These are phyloP conservation scores for Protaetia brevitarsis DNA, from an alignment of 1,140 invertebrate species.

Conservation along the genomic window DNA sequence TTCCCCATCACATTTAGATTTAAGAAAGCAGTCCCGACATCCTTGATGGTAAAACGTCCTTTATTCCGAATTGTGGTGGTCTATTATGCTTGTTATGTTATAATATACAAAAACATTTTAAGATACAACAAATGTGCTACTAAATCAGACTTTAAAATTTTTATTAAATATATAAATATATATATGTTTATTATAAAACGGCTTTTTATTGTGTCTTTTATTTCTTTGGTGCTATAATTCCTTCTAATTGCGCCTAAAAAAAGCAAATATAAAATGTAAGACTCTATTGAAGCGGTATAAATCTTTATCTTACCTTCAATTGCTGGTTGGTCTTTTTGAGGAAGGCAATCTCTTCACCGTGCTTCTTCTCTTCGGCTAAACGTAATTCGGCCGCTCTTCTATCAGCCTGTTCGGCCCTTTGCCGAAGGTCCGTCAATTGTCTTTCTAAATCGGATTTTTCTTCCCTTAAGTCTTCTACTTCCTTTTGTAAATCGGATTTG, in stretches of 20 bases:
- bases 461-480: slow-evolving; percentile 55
- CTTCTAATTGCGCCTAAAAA: slow-evolving; percentile 83
- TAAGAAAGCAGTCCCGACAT: background rate
- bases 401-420: slow-evolving; percentile 82
- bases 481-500: slow-evolving; percentile 66
- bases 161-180: slow-evolving; percentile 18
- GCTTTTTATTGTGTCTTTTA: slow-evolving; percentile 48
- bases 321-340: slow-evolving; percentile 92
- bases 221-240: slow-evolving; percentile 88
- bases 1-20: slow-evolving; percentile 16
- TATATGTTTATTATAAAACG: slow-evolving; percentile 10
- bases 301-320: slow-evolving; percentile 66
- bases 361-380: slow-evolving; percentile 85
- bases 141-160: slow-evolving; percentile 15
- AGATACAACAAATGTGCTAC: slow-evolving; percentile 13
- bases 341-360: slow-evolving; percentile 86
- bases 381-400: slow-evolving; percentile 78
- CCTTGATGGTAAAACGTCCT: background rate
- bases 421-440: slow-evolving; percentile 75
- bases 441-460: slow-evolving; percentile 71
- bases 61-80: slow-evolving; percentile 2
- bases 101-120: background rate
- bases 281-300: background rate
- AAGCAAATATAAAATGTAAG: slow-evolving; percentile 29
- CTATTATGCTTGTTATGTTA: slow-evolving; percentile 10